A percentile compares a stretch with the other conserved stretches of the same genome.
These are phyloP conservation scores for Drosophila malerkotliana DNA, from an alignment of 1,140 invertebrate species.

Conservation along the genomic window DNA sequence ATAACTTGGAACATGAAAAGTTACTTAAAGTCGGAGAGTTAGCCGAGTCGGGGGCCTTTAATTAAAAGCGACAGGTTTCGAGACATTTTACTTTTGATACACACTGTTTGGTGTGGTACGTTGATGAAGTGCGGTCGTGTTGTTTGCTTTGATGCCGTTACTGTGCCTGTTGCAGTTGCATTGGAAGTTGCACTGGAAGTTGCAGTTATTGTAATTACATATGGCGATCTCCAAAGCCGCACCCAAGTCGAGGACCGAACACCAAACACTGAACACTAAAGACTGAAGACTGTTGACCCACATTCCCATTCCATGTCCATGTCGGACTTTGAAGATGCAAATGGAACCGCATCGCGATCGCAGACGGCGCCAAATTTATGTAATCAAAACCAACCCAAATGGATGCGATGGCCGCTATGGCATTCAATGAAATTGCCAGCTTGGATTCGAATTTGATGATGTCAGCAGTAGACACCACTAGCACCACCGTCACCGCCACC, in stretches of 20 bases:
- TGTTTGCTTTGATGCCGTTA: constrained; percentile 68
- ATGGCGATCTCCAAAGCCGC: constrained; percentile 56
- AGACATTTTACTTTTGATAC: constrained; percentile 57
- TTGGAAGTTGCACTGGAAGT: constrained; percentile 41
- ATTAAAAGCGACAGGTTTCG: constrained; percentile 81
- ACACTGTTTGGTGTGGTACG: constrained; percentile 7
- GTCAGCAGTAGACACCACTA: constrained; percentile 46
- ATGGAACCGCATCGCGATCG: constrained; percentile 61
- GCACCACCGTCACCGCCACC: background rate
- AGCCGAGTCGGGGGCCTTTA: constrained; percentile 60
- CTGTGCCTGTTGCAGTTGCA: constrained; percentile 18
- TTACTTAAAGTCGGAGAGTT: constrained; percentile 71
- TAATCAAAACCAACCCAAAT: constrained; percentile 74
- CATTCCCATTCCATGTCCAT: constrained; percentile 47
- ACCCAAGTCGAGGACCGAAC: constrained; percentile 44
- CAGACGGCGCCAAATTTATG: constrained; percentile 73
- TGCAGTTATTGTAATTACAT: constrained; percentile 80
- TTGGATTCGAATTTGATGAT: constrained; percentile 66
- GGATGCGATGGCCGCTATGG: constrained; percentile 44
- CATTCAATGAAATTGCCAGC: constrained; percentile 65
- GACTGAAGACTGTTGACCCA: constrained; percentile 29
- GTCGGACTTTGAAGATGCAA: constrained; percentile 71
- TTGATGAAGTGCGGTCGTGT: constrained; percentile 18
- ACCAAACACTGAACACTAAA: background rate
- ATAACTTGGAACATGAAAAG: constrained; percentile 78